Evolutionary conservation across 2,797 vertebrate species (phyloP).

Genomic region (Heteromormyrus szaboi): DNA sequence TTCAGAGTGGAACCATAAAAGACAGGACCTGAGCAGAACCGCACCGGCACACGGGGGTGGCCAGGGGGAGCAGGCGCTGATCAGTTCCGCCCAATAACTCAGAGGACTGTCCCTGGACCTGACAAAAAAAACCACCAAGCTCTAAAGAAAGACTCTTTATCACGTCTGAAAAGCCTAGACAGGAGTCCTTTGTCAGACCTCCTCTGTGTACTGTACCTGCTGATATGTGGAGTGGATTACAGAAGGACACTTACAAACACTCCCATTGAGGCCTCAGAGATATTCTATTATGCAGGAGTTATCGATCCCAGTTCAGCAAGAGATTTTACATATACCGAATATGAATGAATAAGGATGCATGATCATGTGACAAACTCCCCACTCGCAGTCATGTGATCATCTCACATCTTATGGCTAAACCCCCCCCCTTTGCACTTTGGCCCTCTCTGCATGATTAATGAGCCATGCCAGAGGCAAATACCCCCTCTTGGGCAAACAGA

Average conservation of each 20-base stretch:
- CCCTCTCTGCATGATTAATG: conserved; percentile 10
- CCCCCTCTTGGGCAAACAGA: not conserved
- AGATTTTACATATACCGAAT: not conserved
- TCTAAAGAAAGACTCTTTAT: not conserved
- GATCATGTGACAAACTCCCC: not conserved
- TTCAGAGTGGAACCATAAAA: not conserved
- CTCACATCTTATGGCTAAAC: not conserved
- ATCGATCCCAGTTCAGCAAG: not conserved
- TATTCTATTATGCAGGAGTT: not conserved
- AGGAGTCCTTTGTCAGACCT: not conserved
- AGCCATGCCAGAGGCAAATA: not conserved
- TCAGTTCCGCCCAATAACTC: conserved; percentile 7
- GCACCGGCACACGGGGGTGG: not conserved
- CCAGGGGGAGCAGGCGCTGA: not conserved
- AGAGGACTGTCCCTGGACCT: not conserved
- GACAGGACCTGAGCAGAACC: not conserved
- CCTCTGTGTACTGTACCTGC: not conserved
- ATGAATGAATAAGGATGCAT: not conserved
- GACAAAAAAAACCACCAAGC: not conserved
- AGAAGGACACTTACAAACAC: not conserved
- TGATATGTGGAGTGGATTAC: not conserved
- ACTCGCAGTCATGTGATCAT: not conserved
- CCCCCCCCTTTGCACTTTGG: not conserved
- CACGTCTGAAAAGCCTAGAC: not conserved
- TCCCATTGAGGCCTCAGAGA: not conserved